Base-by-base conservation (phyloP, 2,113 vertebrate species). In the Lipophrys pholis region DNA sequence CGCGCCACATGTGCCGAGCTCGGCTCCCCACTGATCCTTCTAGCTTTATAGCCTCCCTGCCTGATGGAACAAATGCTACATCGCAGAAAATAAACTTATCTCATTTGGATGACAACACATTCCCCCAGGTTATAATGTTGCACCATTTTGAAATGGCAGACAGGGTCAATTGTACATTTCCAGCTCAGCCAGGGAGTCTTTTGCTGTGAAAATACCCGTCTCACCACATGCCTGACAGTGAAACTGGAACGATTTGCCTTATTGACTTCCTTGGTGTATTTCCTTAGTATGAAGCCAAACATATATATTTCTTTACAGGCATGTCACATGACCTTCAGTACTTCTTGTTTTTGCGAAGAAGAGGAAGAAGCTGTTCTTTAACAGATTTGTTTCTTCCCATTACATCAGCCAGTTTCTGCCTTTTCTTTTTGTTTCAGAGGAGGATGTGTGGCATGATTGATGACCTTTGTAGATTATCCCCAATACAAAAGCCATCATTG, bases 41-140 rank as follows among this genome's bases (percentile, higher is more conserved):
- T 77, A 89, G 93, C 92, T 95, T 94, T 95, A 95, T 93, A 94
- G 95, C 95, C 94, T 94, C 94, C 94, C 95, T 89, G 95, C 95
- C 95, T 96, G 95, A 95, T 94, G 94, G 94, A 95, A 95, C 95
- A 96, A 97, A 97, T 95, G 95, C 94, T 94, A 93, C 84, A 86
- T 90, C 85, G 93, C 93, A 90, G 94, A 95, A 95, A 97, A 97
- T 97, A 96, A 96, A 97, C 96, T 95, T 95, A 95, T 97, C 95
- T 96, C 94, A 96, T 97, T 96, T 95, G 92, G 94, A 95, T 96
- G 95, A 96, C 96, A 96, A 96, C 95, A 94, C 91, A 88, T 93
- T 94, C 94, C 95, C 95, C 92, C 94, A 93, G 93, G 95, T 96
- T 94, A 93, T 94, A 94, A 96, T 89, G 92, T 90, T 92, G 93